Conservation (phyloP, 2,888 invertebrate genomes). For the Cryptocheilus praepositus region DNA sequence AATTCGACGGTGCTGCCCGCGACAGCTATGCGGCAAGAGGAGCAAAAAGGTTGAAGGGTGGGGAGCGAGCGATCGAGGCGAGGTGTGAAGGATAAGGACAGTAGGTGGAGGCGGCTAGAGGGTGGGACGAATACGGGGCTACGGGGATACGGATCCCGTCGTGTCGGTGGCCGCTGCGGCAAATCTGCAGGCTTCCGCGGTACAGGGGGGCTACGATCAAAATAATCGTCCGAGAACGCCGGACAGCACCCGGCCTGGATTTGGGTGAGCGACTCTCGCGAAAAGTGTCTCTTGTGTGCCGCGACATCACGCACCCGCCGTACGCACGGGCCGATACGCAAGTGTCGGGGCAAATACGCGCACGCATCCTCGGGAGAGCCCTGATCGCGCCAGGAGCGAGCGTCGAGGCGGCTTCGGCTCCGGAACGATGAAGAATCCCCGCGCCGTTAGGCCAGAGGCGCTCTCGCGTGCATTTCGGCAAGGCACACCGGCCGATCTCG, state of each 20-base stretch:
- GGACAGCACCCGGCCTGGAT: slow-evolving; percentile 62
- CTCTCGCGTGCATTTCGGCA: no score
- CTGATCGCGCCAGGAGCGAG: no score
- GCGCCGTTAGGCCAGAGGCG: no score
- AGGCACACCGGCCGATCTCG: no score
- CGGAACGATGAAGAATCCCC: no score
- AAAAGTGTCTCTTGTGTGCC: slow-evolving; percentile 16
- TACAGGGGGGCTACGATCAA: slow-evolving; percentile 17
- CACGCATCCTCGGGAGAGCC: not conserved
- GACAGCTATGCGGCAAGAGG: slow-evolving; percentile 61
- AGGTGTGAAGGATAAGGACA: slow-evolving; percentile 32
- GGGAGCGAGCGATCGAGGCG: slow-evolving; percentile 30
- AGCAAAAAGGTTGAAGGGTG: slow-evolving; percentile 48
- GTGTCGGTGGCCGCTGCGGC: slow-evolving; percentile 66
- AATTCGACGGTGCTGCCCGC: slow-evolving; percentile 70
- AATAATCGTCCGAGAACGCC: slow-evolving; percentile 26
- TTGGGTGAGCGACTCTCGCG: slow-evolving; percentile 59
- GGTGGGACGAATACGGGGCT: slow-evolving; percentile 51
- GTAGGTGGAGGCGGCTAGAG: slow-evolving; percentile 26
- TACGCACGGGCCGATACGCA: not conserved
- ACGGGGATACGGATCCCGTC: slow-evolving; percentile 52
- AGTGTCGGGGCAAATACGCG: slow-evolving; percentile 2
- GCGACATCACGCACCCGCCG: slow-evolving; percentile 6
- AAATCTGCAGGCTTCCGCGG: slow-evolving; percentile 64
- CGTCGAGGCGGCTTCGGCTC: no score